Base-by-base conservation (phyloP, 2,113 vertebrate species). In the Pitta sordida region DNA sequence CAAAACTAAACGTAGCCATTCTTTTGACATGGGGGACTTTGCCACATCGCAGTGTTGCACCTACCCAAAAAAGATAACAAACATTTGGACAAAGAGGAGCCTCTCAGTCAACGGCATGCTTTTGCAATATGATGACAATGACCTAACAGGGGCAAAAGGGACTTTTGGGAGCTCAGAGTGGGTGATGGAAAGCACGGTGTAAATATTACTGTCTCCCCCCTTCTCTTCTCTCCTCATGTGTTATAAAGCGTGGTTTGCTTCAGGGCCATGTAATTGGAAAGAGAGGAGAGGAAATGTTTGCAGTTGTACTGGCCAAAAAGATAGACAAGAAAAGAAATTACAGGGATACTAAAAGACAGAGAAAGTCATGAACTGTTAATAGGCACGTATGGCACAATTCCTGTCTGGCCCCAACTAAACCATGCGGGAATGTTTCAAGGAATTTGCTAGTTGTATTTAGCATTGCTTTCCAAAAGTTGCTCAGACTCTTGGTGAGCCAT, bases 181-280 rank as follows among this genome's bases (percentile, higher is more conserved):
- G 99, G 99, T 99, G 37, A 99, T 99, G 99, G 99, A 99, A 97
- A 99, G 99, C 97, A 99, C 99, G 5, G 99, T 99, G 93, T 99
- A 98, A 98, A 96, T 92, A 94, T 60, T 52, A 56, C 30, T 17
- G 43, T 43, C 83, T 79, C 75, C 39, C 59, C 23, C 20, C 16
- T 79, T 60, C 77, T 82, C 62, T 91, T 81, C 76, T 94, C 64
- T 59, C 59, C 39, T 77, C 74, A 9, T 39, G 34, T 88, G 84
- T 85, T 94, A 75, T 32, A 90, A 89, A 94, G 64, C 1, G 0
- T 92, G 93, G 84, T 75, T 95, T 94, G 78, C 89, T 89, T 39
- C 86, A 86, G 80, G 75, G 71, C 71, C 83, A 51, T 70, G 85
- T 68, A 55, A 69, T 36, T 83, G 53, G 64, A 87, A 94, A 44